phyloP scores from a whole-genome alignment of 2,797 vertebrate genomes.

The Dendrocincla fuliginosa region DNA sequence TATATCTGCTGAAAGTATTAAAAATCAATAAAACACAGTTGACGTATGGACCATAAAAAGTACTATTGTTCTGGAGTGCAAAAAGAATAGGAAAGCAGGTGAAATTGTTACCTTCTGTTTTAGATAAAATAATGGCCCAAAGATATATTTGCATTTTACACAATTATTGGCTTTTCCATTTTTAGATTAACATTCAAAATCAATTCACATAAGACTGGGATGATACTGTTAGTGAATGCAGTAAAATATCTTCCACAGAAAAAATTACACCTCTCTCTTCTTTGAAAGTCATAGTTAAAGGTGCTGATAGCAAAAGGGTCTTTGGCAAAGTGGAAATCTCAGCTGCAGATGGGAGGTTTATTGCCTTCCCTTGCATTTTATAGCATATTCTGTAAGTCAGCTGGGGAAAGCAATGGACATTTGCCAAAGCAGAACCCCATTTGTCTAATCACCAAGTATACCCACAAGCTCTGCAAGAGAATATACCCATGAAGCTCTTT shows the following conservation, averaged over 20 bases:
- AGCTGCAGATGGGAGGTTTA: conserved; percentile 64
- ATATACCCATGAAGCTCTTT: conserved; percentile 25
- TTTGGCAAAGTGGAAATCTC: conserved; percentile 64
- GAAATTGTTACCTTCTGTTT: conserved; percentile 7
- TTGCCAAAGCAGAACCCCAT: conserved; percentile 67
- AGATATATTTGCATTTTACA: conserved; percentile 30
- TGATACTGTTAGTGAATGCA: background rate
- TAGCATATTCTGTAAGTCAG: conserved; percentile 64
- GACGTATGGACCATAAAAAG: background rate
- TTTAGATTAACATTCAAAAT: conserved; percentile 44
- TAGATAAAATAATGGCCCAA: background rate
- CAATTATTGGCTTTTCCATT: conserved; percentile 10
- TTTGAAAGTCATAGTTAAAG: conserved; percentile 56
- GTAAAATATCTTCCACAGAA: conserved; percentile 15
- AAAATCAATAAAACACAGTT: conserved; percentile 52
- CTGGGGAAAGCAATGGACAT: conserved; percentile 66
- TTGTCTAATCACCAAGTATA: conserved; percentile 70
- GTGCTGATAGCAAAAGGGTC: conserved; percentile 56
- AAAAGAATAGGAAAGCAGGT: background rate
- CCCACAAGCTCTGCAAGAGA: conserved; percentile 58
- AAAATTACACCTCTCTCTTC: conserved; percentile 2
- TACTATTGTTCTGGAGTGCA: background rate
- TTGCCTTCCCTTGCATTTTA: conserved; percentile 67
- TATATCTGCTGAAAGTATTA: conserved; percentile 62
- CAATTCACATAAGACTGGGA: background rate